These are phyloP conservation scores for Mesocricetus auratus DNA, from an alignment of 2,113 vertebrate species.

Conservation along the genomic window DNA sequence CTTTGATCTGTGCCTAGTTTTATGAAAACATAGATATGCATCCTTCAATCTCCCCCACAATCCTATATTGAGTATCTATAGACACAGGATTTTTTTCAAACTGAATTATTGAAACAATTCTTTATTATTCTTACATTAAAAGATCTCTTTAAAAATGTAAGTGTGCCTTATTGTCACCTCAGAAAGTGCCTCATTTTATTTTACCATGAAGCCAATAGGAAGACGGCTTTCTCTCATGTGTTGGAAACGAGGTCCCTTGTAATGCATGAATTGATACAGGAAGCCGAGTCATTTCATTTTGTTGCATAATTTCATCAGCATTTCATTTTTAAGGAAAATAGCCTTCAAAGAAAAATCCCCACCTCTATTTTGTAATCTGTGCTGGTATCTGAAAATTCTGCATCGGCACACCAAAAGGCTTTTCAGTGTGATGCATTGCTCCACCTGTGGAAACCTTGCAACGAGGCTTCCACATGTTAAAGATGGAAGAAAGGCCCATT, in stretches of 20 bases:
- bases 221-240: conserved; percentile 45
- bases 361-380: not conserved
- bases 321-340: conserved; percentile 26
- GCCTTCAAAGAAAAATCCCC: not conserved
- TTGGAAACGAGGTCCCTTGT: conserved; percentile 15
- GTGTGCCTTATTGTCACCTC: not conserved
- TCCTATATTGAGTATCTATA: conserved; percentile 18
- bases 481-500: not conserved
- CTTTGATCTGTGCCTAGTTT: conserved; percentile 75
- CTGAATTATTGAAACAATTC: conserved; percentile 41
- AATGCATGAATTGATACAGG: not conserved
- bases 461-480: not conserved
- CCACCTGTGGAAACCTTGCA: conserved; percentile 39
- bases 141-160: conserved; percentile 2
- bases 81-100: conserved; percentile 51
- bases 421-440: conserved; percentile 21
- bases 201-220: not conserved
- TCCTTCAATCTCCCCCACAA: conserved; percentile 31
- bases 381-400: not conserved
- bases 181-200: conserved; percentile 44
- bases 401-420: not conserved
- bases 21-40: conserved; percentile 63
- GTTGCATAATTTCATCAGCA: not conserved
- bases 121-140: conserved; percentile 39
- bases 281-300: not conserved